A percentile compares a stretch with the other conserved stretches of the same genome.
These are phyloP conservation scores for Apaloderma vittatum DNA, from an alignment of 2,113 vertebrate genomes.

Conservation along the genomic window DNA sequence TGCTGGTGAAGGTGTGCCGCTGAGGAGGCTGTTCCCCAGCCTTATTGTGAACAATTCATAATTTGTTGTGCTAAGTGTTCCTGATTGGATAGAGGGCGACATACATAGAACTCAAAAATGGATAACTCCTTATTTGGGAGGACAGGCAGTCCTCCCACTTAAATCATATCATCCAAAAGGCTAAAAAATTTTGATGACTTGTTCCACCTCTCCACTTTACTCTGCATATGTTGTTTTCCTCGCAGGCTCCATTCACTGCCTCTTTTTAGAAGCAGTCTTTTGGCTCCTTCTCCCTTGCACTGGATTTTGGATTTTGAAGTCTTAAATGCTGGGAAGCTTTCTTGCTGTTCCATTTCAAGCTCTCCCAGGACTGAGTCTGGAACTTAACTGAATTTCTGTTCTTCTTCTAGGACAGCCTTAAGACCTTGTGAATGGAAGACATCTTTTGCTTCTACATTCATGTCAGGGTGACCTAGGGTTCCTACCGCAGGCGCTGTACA, in stretches of 20 bases:
- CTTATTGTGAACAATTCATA: slow-evolving; percentile 13
- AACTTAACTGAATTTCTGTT: slow-evolving; percentile 14
- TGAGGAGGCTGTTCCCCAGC: slow-evolving; percentile 8
- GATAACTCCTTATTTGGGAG: slow-evolving; percentile 59
- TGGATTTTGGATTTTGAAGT: neutral
- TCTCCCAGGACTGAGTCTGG: neutral
- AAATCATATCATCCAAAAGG: slow-evolving; percentile 58
- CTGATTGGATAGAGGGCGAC: slow-evolving; percentile 42
- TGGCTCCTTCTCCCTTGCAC: slow-evolving; percentile 15
- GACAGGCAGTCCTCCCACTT: slow-evolving; percentile 67
- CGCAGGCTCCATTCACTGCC: slow-evolving; percentile 25
- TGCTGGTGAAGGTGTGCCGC: neutral
- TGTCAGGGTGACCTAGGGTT: slow-evolving; percentile 38
- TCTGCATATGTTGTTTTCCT: slow-evolving; percentile 63
- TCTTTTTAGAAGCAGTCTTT: slow-evolving; percentile 54
- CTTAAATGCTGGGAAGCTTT: neutral
- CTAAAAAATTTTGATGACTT: slow-evolving; percentile 64
- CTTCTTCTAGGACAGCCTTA: slow-evolving; percentile 25
- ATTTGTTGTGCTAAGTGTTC: slow-evolving; percentile 43
- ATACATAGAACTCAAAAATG: slow-evolving; percentile 59
- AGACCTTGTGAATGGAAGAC: slow-evolving; percentile 7
- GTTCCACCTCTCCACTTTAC: slow-evolving; percentile 53
- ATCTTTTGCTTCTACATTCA: neutral
- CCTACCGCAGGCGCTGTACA: neutral
- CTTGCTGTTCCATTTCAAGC: neutral